phyloP scores from a whole-genome alignment of 2,113 vertebrate species.

The Malurus elegans region DNA sequence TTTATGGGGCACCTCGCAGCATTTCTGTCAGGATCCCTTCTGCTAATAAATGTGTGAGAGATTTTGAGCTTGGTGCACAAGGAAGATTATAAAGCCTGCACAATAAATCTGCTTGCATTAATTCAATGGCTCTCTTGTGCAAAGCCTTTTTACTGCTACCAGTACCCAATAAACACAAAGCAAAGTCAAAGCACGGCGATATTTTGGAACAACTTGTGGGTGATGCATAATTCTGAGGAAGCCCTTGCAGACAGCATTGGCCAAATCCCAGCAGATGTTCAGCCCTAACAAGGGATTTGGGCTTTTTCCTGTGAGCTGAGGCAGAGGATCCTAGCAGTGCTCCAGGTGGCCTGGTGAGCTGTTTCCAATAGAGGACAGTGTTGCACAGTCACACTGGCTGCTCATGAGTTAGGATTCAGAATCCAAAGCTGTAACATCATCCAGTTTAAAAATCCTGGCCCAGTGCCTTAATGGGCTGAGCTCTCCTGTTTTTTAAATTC shows the following conservation, averaged over 20 bases:
- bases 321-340: neutral
- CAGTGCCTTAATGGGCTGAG: neutral
- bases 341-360: neutral
- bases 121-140: constrained; percentile 44
- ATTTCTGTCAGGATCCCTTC: neutral
- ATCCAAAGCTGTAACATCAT: neutral
- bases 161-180: neutral
- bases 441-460: neutral
- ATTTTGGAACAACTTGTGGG: neutral
- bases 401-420: neutral
- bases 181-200: neutral
- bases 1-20: neutral
- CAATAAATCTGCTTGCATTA: constrained; percentile 43
- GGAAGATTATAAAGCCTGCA: neutral
- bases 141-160: constrained; percentile 29
- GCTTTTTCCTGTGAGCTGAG: neutral
- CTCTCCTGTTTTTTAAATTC: neutral
- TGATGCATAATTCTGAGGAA: neutral
- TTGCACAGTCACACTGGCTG: constrained; percentile 28
- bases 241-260: neutral
- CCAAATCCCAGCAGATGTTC: neutral
- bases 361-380: constrained; percentile 55
- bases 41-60: neutral
- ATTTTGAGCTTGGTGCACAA: constrained; percentile 14
- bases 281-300: neutral